These are phyloP conservation scores for Adineta ricciae DNA, from an alignment of 2,888 invertebrate genomes.

Conservation along the genomic window DNA sequence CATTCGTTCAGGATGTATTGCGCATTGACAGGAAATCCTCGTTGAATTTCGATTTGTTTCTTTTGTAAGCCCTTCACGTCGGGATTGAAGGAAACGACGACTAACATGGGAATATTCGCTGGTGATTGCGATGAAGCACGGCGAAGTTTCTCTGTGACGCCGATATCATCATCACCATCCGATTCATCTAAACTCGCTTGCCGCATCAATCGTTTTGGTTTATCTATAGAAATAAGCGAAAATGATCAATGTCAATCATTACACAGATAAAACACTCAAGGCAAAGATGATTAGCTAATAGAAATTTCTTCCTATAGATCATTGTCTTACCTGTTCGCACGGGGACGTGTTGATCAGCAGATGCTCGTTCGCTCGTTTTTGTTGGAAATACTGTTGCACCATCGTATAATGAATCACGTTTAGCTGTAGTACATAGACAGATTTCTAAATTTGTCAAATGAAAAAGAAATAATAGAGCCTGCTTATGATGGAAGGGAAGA, in stretches of 20 bases:
- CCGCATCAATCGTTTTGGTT: background rate
- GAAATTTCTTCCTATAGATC: too few species aligned
- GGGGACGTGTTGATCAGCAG: background rate
- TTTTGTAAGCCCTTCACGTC: background rate
- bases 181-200: background rate
- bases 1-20: constrained; percentile 31
- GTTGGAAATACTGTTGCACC: background rate
- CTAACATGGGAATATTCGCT: constrained; percentile 32
- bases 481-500: too few species aligned
- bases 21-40: constrained; percentile 24
- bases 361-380: background rate
- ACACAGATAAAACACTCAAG: too few species aligned
- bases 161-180: background rate
- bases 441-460: background rate
- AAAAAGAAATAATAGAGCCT: background rate
- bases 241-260: too few species aligned
- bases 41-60: background rate
- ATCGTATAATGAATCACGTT: constrained; percentile 8
- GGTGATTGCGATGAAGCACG: constrained; percentile 4
- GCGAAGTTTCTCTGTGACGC: background rate
- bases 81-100: constrained; percentile 25
- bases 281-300: too few species aligned
- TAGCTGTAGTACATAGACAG: background rate
- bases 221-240: background rate
- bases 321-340: background rate